These are phyloP conservation scores for Equus quagga DNA, from an alignment of 2,113 vertebrate species.

Conservation along the genomic window DNA sequence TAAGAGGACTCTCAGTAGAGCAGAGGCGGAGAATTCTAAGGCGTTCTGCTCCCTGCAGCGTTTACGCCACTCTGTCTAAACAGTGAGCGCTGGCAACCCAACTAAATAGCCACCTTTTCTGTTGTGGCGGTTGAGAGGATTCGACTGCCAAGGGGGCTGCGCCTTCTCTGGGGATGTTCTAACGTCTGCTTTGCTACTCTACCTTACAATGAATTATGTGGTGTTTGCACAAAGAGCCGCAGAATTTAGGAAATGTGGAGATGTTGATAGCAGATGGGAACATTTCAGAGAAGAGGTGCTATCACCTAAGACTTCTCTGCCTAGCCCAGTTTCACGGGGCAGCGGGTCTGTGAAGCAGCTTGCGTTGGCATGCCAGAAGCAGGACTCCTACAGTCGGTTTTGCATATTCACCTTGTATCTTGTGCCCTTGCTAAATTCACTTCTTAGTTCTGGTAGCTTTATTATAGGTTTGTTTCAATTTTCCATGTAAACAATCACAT, in stretches of 20 bases:
- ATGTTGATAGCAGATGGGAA: not conserved
- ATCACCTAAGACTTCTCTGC: not conserved
- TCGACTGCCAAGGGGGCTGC: too few relatives aligned
- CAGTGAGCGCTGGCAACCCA: accelerated
- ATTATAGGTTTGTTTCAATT: not conserved
- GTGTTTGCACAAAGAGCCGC: not conserved
- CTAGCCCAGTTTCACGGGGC: not conserved
- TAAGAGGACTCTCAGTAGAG: not conserved
- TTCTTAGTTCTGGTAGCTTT: not conserved
- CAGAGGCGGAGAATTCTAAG: not conserved
- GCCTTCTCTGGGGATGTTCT: not conserved
- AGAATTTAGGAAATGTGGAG: not conserved
- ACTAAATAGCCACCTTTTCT: not conserved
- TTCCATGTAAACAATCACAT: not conserved
- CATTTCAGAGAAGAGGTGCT: not conserved
- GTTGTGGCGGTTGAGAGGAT: not conserved
- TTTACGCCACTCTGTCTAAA: not conserved
- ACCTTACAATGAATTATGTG: not conserved
- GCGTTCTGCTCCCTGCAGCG: not conserved
- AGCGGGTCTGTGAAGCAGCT: not conserved
- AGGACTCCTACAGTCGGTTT: not conserved
- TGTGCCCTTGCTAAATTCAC: not conserved
- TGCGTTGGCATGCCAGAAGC: not conserved
- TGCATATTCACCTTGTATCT: not conserved
- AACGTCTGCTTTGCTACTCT: not conserved